Percentiles rank a stretch among this genome's conserved stretches.
phyloP scores from a whole-genome alignment of 2,113 vertebrate species.

The Chloroceryle aenea region DNA sequence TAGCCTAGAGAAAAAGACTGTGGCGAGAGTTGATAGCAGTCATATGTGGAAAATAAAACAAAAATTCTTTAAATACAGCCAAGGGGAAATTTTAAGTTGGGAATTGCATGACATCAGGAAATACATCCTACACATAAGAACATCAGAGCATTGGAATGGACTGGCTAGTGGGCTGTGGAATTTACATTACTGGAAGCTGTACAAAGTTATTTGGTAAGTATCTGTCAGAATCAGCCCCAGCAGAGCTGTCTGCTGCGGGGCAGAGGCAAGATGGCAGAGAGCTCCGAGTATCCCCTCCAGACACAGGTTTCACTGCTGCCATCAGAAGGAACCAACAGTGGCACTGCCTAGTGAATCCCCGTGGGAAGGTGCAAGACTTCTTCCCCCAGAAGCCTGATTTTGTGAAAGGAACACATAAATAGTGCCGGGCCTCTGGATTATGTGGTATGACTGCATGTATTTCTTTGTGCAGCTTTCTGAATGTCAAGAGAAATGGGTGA shows the following conservation, averaged over 20 bases:
- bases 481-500: not conserved
- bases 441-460: not conserved
- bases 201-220: not conserved
- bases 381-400: not conserved
- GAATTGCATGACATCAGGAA: not conserved
- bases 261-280: not conserved
- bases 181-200: not conserved
- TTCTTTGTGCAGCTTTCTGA: not conserved
- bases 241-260: not conserved
- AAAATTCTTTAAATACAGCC: not conserved
- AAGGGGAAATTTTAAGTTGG: not conserved
- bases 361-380: not conserved
- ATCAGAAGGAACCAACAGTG: not conserved
- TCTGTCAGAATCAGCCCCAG: not conserved
- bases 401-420: not conserved
- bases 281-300: not conserved
- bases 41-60: not conserved
- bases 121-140: not conserved
- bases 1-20: not conserved
- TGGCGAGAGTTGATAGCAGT: not conserved
- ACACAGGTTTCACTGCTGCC: not conserved
- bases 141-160: not conserved
- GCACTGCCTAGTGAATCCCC: not conserved
- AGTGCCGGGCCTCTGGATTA: not conserved
- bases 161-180: not conserved